phyloP scores from a whole-genome alignment of 2,888 invertebrate genomes.

The Hydroisotoma schaefferi region DNA sequence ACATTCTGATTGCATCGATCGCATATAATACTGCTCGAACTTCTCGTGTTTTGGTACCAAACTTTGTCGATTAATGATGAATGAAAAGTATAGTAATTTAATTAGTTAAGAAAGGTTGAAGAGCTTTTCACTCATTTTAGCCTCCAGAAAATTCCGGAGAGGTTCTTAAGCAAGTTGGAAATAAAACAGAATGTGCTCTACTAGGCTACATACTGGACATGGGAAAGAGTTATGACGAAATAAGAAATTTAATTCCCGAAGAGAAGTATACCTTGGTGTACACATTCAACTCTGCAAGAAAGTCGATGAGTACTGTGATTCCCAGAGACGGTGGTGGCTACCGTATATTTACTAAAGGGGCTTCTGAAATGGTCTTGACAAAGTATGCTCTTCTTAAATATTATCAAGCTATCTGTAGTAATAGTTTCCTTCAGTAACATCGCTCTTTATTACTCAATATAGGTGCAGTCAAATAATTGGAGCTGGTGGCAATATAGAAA shows the following conservation, averaged over 20 bases:
- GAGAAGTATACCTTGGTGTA: conserved; percentile 88
- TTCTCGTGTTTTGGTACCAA: conserved; percentile 55
- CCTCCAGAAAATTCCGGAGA: conserved; percentile 73
- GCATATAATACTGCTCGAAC: conserved; percentile 62
- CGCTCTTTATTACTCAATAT: conserved; percentile 25
- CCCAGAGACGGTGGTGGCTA: conserved; percentile 70
- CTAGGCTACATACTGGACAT: conserved; percentile 88
- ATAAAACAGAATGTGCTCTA: conserved; percentile 97
- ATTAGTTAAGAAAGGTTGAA: background rate
- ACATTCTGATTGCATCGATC: conserved; percentile 57
- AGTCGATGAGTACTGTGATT: conserved; percentile 97
- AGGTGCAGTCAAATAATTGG: conserved; percentile 94
- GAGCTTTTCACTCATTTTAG: conserved; percentile 51
- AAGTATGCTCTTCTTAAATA: conserved; percentile 63
- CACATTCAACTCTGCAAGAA: conserved; percentile 99
- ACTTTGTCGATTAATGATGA: background rate
- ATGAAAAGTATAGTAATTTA: background rate
- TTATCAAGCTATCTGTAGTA: background rate
- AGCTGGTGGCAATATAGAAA: conserved; percentile 82
- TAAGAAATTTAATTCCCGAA: conserved; percentile 85
- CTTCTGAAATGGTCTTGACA: conserved; percentile 96
- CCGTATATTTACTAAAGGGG: conserved; percentile 93
- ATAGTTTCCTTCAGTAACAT: background rate
- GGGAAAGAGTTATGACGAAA: conserved; percentile 85
- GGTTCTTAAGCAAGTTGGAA: conserved; percentile 90